Evolutionary conservation across 2,113 vertebrate species (phyloP).

Genomic region (Rhizomys pruinosus): DNA sequence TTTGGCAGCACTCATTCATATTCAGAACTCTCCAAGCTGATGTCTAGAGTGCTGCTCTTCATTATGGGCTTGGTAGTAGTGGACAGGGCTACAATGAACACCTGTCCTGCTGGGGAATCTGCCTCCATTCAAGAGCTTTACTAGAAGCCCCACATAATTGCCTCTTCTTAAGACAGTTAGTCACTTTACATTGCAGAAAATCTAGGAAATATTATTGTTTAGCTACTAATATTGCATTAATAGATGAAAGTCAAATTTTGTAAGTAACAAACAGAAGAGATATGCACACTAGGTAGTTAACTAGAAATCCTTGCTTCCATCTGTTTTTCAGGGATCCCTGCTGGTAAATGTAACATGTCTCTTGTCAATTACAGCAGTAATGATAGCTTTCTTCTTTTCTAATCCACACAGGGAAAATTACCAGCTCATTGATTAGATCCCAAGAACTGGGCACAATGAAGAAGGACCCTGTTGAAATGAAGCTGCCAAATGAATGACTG

Average conservation of each 20-base stretch:
- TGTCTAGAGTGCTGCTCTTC: not conserved
- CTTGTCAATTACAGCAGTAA: not conserved
- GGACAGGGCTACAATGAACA: not conserved
- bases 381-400: not conserved
- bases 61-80: not conserved
- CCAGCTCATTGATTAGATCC: not conserved
- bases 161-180: not conserved
- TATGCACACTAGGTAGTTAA: not conserved
- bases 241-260: not conserved
- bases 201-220: not conserved
- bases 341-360: not conserved
- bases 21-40: not conserved
- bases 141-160: not conserved
- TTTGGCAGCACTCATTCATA: not conserved
- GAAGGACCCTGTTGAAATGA: not conserved
- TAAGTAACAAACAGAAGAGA: not conserved
- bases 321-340: not conserved
- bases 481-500: not conserved
- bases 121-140: not conserved
- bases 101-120: not conserved
- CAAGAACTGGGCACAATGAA: not conserved
- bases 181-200: not conserved
- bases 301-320: not conserved
- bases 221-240: not conserved
- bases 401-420: not conserved